phyloP scores from a whole-genome alignment of 2,113 vertebrate species.

The Gnathonemus longibarbis region DNA sequence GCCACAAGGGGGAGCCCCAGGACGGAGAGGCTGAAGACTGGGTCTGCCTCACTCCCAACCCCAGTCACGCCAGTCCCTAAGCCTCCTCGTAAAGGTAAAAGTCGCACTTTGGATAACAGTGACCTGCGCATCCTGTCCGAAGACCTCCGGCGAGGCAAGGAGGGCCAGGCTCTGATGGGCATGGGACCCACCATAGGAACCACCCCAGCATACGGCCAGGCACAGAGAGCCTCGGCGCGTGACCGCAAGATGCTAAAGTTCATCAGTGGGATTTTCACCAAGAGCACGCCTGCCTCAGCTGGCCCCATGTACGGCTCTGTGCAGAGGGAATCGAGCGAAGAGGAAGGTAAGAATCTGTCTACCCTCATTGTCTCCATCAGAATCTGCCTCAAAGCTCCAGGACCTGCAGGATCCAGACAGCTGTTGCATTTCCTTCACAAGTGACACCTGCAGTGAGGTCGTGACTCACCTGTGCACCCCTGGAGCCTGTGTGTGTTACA shows the following conservation, averaged over 20 bases:
- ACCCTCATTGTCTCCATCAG: neutral
- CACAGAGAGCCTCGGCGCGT: conserved; percentile 67
- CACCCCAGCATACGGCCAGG: conserved; percentile 42
- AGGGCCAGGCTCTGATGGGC: conserved; percentile 41
- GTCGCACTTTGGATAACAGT: conserved; percentile 88
- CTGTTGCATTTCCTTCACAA: neutral
- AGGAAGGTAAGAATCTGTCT: conserved; percentile 58
- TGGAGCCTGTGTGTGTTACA: neutral
- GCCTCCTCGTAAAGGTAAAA: conserved; percentile 79
- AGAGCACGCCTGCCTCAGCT: conserved; percentile 70
- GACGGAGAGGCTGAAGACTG: conserved; percentile 59
- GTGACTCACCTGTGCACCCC: neutral
- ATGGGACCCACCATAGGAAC: conserved; percentile 28
- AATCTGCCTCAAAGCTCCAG: neutral
- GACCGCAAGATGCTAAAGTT: conserved; percentile 95
- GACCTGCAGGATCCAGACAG: neutral
- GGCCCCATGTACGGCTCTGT: conserved; percentile 57
- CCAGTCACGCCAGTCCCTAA: conserved; percentile 47
- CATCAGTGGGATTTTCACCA: conserved; percentile 94
- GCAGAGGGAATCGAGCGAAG: conserved; percentile 67
- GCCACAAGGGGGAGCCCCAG: conserved; percentile 62
- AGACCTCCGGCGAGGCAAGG: conserved; percentile 57
- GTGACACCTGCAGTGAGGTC: neutral
- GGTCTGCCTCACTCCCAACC: conserved; percentile 53
- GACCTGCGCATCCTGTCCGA: conserved; percentile 77